Conservation (phyloP, 2,113 vertebrate genomes). For the Choloepus hoffmanni region DNA sequence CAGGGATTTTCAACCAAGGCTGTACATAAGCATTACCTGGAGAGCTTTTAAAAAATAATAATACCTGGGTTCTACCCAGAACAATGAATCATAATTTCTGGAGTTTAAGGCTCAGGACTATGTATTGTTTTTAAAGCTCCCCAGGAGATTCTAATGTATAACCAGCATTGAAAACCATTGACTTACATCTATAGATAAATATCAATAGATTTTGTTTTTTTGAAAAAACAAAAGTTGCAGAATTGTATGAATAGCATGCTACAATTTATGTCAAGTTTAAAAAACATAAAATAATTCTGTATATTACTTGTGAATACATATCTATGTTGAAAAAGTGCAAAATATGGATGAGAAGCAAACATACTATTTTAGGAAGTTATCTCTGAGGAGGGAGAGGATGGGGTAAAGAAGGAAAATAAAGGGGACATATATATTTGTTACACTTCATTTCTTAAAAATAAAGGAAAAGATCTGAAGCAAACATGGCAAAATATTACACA, state of each 20-base stretch:
- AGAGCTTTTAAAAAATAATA: neutral
- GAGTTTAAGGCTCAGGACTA: neutral
- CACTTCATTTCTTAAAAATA: constrained; percentile 38
- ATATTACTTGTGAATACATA: neutral
- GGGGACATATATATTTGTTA: neutral
- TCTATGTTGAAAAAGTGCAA: neutral
- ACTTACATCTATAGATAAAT: neutral
- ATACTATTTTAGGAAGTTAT: neutral
- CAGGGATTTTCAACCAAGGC: neutral
- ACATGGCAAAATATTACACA: neutral
- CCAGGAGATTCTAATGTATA: neutral
- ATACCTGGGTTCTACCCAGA: neutral
- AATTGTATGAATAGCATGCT: neutral
- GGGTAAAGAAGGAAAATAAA: neutral
- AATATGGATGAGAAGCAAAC: constrained; percentile 28
- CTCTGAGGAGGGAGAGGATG: constrained; percentile 3
- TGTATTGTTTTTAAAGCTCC: neutral
- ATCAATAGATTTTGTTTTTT: neutral
- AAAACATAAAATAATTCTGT: constrained; percentile 13
- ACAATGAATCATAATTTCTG: neutral
- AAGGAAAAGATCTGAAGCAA: neutral
- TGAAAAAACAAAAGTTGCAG: neutral
- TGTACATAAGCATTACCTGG: neutral
- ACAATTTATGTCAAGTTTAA: neutral
- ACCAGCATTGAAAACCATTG: neutral